A percentile compares a stretch with the other conserved stretches of the same genome.
These are phyloP conservation scores for Acipenser ruthenus DNA, from an alignment of 2,797 vertebrate species.

Conservation along the genomic window DNA sequence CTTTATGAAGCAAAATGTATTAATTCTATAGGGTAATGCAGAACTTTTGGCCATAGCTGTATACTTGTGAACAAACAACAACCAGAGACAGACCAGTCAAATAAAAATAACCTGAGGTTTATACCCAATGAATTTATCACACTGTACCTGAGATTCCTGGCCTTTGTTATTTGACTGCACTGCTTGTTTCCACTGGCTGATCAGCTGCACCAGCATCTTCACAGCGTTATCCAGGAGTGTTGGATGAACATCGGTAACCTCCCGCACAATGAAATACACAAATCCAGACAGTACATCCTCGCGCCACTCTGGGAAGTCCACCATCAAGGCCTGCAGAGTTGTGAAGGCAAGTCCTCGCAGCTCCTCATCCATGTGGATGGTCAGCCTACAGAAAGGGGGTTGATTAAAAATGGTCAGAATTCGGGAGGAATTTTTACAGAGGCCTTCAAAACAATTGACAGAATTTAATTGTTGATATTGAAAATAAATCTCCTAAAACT, in stretches of 20 bases:
- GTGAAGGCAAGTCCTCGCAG: slow-evolving; percentile 93
- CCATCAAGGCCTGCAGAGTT: slow-evolving; percentile 93
- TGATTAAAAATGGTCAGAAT: no score
- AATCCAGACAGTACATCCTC: slow-evolving; percentile 97
- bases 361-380: slow-evolving; percentile 98
- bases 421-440: no score
- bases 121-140: no score
- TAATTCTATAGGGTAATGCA: no score
- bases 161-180: slow-evolving; percentile 83
- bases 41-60: no score
- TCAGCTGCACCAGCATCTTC: slow-evolving; percentile 95
- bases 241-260: slow-evolving; percentile 92
- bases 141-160: slow-evolving; percentile 73
- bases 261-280: slow-evolving; percentile 90
- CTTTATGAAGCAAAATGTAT: no score
- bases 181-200: slow-evolving; percentile 93
- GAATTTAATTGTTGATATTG: no score
- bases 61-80: no score
- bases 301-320: slow-evolving; percentile 95
- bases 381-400: slow-evolving; percentile 60
- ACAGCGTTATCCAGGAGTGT: slow-evolving; percentile 92
- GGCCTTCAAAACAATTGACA: no score
- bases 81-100: no score
- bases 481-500: no score
- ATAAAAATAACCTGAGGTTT: no score